Evolutionary conservation across 2,888 invertebrate genomes (phyloP), one percentile per base, ranked within the genome.

Genomic region (Pyrochroa serraticornis): DNA sequence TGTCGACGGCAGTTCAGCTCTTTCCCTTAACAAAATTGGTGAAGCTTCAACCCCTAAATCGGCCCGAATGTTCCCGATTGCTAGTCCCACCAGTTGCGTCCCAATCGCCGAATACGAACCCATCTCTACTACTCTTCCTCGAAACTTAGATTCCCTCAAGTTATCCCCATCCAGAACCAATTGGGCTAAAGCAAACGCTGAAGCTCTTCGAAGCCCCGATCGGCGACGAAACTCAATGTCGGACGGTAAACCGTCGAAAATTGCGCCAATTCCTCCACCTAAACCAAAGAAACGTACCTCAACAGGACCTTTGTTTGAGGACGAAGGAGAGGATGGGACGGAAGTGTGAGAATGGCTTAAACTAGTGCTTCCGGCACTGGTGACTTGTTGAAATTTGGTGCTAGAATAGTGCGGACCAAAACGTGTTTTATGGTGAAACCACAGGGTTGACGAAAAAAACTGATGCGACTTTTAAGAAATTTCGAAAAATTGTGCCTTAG

Each of bases 321-420:
- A 93, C 76, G 93, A 93, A 79, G 91, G 92, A 30, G 93, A 93
- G 75, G 92, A 93, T 69, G 93, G 93, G 65, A 93, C 93, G 70
- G 93, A 93, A 83, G 93, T 93, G 83, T 91, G 87, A 84, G 81
- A 80, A 69, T 77, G 75, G 77, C 77, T 79, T 66, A 72, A 70
- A 72, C 75, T 76, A 72, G 74, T 76, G 75, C 77, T 76, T 41
- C 55, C 62, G 57, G 74, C 73, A 67, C 75, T 77, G 72, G 75
- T 77, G 67, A 69, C 65, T 51, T 68, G 68, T 62, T 71, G 63
- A 63, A 62, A 64, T 36, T 54, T 61, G 64, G 69, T 65, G 68
- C 63, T 66, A 63, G 8, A 54, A 44, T 55, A 60, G 61, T 56
- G 63, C 58, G 66, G 69, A 70, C 67, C 66, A 70, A 66, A 56